Evolutionary conservation across 2,888 invertebrate species (phyloP), one percentile per base, ranked within the genome.

Genomic region (Amphipyra tragopoginis): DNA sequence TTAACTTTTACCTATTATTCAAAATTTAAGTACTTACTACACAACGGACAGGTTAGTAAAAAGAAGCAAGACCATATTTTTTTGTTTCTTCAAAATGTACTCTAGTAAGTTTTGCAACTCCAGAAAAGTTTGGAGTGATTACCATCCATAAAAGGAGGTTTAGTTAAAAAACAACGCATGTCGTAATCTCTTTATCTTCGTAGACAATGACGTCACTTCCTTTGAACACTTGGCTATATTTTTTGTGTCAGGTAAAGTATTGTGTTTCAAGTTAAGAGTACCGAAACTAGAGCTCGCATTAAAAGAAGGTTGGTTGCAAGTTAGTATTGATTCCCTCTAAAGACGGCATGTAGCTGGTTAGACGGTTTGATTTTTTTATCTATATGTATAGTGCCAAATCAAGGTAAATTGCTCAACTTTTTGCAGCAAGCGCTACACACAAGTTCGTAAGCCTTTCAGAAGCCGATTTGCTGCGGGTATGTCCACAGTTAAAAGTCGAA

Each of bases 191-290:
- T 40, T 59, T 59, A 62, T 60, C 71, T 75, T 44, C 0, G 44
- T 26, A 66, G 62, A 70, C 75, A 70, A 66, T 75, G 56, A 52
- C 42, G 66, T 26, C 60, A 75, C 56, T 54, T 57, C 65, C 65
- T 59, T 33, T 48, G 49, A 58, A 47, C 11, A 21, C 54, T 63
- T 52, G n/a, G 38, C 49, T 49, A 43, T 55, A 43, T 72, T 64
- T 63, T 72, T 64, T 49, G 39, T 73, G 69, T 56, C 64, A 44
- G 49, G 29, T 13, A 53, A 44, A 53, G 72, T 73, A 67, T 71
- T 52, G 53, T 57, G 44, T 72, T 62, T 42, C 47, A 58, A 62
- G 47, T 62, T 66, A 61, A 53, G 50, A 33, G 42, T 39, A 47
- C 1, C 29, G 49, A 34, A 61, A 57, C 21, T 45, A 33, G 43